Conservation (phyloP, 2,888 invertebrate genomes). For the Drosophila paracracens region DNA sequence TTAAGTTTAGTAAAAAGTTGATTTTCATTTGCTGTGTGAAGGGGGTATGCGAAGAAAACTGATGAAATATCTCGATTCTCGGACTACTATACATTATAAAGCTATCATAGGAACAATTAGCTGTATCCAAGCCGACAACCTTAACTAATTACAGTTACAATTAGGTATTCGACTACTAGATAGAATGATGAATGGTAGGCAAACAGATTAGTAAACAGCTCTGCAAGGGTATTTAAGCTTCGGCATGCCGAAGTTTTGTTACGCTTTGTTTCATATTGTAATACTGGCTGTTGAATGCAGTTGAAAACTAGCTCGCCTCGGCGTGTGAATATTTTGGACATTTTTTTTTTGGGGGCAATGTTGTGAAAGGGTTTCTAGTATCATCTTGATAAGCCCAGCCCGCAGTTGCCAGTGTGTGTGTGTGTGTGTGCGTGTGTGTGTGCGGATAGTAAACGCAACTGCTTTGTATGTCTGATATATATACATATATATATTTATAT, state of each 20-base stretch:
- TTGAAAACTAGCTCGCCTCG: slow-evolving; percentile 38
- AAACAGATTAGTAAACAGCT: slow-evolving; percentile 1
- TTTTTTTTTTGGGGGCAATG: slow-evolving; percentile 12
- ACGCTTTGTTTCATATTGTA: slow-evolving; percentile 26
- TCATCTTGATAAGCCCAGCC: slow-evolving; percentile 47
- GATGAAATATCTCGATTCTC: slow-evolving; percentile 1
- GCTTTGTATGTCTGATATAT: slow-evolving; percentile 56
- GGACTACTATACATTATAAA: slow-evolving; percentile 8
- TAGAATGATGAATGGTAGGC: neutral
- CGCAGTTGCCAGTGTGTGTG: slow-evolving; percentile 40
- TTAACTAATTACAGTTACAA: neutral
- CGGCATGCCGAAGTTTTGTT: slow-evolving; percentile 23
- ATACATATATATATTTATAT: slow-evolving; percentile 40
- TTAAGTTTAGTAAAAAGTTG: slow-evolving; percentile 2
- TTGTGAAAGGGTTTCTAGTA: slow-evolving; percentile 18
- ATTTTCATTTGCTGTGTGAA: neutral
- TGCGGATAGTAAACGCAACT: slow-evolving; percentile 58
- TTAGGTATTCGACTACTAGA: neutral
- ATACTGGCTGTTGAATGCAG: slow-evolving; percentile 55
- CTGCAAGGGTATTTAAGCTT: slow-evolving; percentile 43
- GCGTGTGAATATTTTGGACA: slow-evolving; percentile 37
- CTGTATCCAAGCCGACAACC: neutral
- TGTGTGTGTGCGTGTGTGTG: slow-evolving; percentile 28
- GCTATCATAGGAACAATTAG: slow-evolving; percentile 7
- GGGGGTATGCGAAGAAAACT: neutral